A percentile compares a stretch with the other conserved stretches of the same genome.
phyloP scores from a whole-genome alignment of 2,113 vertebrate genomes.

The Alligator sinensis region DNA sequence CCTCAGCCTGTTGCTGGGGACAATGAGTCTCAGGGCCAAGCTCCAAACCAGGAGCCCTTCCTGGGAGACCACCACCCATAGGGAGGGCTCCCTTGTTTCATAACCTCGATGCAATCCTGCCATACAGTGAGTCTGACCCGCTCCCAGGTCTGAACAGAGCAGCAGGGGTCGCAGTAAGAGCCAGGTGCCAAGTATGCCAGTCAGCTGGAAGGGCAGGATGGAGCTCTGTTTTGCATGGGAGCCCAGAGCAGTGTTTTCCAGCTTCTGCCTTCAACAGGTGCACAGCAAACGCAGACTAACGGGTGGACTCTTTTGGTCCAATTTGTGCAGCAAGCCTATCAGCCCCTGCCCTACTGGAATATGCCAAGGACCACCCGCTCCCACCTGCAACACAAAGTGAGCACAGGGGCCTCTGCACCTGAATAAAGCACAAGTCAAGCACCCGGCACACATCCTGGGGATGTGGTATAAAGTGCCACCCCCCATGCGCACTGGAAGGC shows the following conservation, averaged over 20 bases:
- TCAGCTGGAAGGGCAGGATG: not conserved
- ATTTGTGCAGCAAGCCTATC: not conserved
- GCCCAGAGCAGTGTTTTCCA: too few species aligned
- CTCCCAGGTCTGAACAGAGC: not conserved
- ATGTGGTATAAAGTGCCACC: not conserved
- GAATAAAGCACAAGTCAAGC: not conserved
- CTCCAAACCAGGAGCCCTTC: not conserved
- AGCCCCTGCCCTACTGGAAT: not conserved
- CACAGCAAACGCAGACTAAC: not conserved
- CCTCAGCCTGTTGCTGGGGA: not conserved
- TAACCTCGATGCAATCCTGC: not conserved
- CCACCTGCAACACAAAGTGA: not conserved
- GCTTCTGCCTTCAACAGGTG: not conserved
- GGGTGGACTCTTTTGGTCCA: too few species aligned
- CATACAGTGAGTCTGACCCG: not conserved
- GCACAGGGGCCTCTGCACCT: not conserved
- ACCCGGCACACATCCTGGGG: too few species aligned
- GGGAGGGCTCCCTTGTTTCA: not conserved
- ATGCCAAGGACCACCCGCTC: too few species aligned
- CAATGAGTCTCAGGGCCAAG: not conserved
- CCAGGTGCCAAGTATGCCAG: not conserved
- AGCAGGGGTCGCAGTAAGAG: not conserved
- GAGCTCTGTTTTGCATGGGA: not conserved
- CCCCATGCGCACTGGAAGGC: accelerated
- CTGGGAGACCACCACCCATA: too few species aligned